Base-by-base conservation (phyloP, 2,797 vertebrate genomes). In the Scolopax bukidnonensis region DNA sequence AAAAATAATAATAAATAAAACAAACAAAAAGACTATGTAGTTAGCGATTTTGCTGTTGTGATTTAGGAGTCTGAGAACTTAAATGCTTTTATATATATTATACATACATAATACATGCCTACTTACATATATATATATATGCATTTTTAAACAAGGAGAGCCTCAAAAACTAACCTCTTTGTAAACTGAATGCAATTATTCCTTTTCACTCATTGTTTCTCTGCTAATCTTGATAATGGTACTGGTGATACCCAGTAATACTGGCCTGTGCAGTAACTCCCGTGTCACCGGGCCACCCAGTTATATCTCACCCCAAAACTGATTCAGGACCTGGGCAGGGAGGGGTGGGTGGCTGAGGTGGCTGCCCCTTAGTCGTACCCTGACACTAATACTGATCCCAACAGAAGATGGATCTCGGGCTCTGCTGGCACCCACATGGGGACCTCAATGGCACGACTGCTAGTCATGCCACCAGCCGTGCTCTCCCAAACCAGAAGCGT, bases 381-480 rank as follows among this genome's bases (percentile, higher is more conserved):
- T 70, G 40, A 7, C 3, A 3, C 14, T n/a, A 30, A 45, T 1
- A 38, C 10, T 41, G 41, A 67, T 45, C 6, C 38, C 13, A 40
- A 10, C 18, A 33, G 3, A 50, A 56, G 48, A 28, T 3, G 2
- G 16, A 82, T 48, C n/a, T 65, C 2, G 0, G 57, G 40, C 2
- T 1, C 8, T 68, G 65, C 68, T 9, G 84, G 47, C 76, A 51
- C 15, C 18, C 27, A 17, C 7, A 0, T 14, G 0, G 27, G 5
- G 70, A 61, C 54, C 33, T 4, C 30, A 10, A 1, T 3, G 11
- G 43, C 33, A n/a, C 0, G 0, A 32, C 2, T 3, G 24, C 32
- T 73, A 50, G 48, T 9, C 33, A 19, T 43, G 79, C 28, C 36
- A 19, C 3, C 16, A 74, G n/a, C 38, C 27, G 30, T 2, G 18